A percentile compares a stretch with the other conserved stretches of the same genome.
Evolutionary conservation across 2,113 vertebrate species (phyloP).

Genomic region (Lamprotornis superbus): DNA sequence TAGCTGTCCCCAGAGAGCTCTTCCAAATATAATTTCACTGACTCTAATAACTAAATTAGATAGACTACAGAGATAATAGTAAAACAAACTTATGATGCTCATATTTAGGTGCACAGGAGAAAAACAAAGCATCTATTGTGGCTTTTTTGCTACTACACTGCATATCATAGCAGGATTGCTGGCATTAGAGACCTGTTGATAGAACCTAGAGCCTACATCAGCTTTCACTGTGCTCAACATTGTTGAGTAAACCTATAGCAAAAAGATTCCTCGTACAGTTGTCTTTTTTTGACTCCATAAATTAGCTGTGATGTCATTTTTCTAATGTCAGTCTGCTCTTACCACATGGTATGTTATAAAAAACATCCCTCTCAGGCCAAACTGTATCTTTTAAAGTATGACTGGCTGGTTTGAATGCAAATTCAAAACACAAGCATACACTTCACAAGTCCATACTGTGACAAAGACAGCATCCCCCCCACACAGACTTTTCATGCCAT

Average conservation of each 20-base stretch:
- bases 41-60: not conserved
- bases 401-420: not conserved
- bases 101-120: not conserved
- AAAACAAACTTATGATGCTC: not conserved
- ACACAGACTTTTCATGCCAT: rapidly evolving
- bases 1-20: not conserved
- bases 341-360: not conserved
- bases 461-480: not conserved
- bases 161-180: not conserved
- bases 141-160: not conserved
- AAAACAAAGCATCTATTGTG: not conserved
- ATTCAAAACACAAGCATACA: not conserved
- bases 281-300: not conserved
- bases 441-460: not conserved
- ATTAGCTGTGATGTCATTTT: not conserved
- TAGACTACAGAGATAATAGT: not conserved
- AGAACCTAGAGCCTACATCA: not conserved
- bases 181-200: not conserved
- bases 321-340: not conserved
- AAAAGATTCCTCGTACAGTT: not conserved
- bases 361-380: not conserved
- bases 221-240: not conserved
- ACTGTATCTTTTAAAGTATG: not conserved
- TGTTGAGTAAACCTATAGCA: not conserved
- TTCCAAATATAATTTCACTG: not conserved